A percentile compares a stretch with the other conserved stretches of the same genome.
phyloP scores from a whole-genome alignment of 2,888 invertebrate genomes.

The Agriotes lineatus region DNA sequence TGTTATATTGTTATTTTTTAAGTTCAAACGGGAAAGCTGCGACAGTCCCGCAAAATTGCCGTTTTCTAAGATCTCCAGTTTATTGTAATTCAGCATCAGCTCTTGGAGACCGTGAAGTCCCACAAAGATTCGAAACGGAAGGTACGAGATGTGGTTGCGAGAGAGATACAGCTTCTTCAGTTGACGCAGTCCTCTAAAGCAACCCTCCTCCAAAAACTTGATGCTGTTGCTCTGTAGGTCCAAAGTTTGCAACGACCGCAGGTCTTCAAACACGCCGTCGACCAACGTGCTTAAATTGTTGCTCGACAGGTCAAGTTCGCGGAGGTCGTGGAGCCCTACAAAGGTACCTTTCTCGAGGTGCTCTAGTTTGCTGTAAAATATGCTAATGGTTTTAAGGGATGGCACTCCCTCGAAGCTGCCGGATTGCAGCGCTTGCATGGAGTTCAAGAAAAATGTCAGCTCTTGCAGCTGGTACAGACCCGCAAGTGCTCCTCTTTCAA shows the following conservation, averaged over 20 bases:
- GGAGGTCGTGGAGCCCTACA: slow-evolving; percentile 30
- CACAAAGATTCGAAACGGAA: slow-evolving; percentile 7
- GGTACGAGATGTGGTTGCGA: slow-evolving; percentile 12
- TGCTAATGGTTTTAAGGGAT: slow-evolving; percentile 21
- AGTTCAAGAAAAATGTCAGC: slow-evolving; percentile 26
- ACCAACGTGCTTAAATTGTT: slow-evolving; percentile 26
- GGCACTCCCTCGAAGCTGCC: slow-evolving; percentile 31
- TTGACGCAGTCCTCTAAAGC: slow-evolving; percentile 18
- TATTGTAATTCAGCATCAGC: slow-evolving; percentile 31
- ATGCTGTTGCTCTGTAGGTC: slow-evolving; percentile 32
- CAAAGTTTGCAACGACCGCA: slow-evolving; percentile 18
- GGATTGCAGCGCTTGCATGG: slow-evolving; percentile 28
- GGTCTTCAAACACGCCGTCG: slow-evolving; percentile 35
- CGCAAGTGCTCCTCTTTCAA: slow-evolving; percentile 29
- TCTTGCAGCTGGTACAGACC: slow-evolving; percentile 21
- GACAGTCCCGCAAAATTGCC: slow-evolving; percentile 21
- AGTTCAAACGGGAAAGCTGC: slow-evolving; percentile 15
- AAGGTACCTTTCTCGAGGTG: slow-evolving; percentile 35
- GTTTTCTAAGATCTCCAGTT: slow-evolving; percentile 15
- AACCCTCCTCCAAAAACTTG: slow-evolving; percentile 12
- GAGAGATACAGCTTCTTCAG: slow-evolving; percentile 32
- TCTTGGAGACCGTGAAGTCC: slow-evolving; percentile 11
- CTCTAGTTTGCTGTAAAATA: slow-evolving; percentile 30
- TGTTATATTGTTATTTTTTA: slow-evolving; percentile 29
- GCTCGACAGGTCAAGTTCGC: slow-evolving; percentile 26